Percentiles rank a stretch among this genome's conserved stretches.
phyloP scores from a whole-genome alignment of 2,888 invertebrate species.

The Leptinotarsa tumamoca region DNA sequence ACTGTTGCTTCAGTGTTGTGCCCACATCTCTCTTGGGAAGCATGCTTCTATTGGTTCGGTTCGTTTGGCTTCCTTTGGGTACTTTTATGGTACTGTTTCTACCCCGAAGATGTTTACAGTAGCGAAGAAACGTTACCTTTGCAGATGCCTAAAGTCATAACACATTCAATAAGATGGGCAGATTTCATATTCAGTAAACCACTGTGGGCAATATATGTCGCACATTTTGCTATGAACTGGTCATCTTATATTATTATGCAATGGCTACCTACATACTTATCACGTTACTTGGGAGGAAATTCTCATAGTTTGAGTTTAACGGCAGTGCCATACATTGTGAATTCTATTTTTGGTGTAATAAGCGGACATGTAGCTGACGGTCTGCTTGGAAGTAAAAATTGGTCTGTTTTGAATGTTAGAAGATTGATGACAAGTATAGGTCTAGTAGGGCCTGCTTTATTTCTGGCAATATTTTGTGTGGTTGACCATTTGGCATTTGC shows the following conservation, averaged over 20 bases:
- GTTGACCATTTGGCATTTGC: conserved; percentile 77
- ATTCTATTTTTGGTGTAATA: conserved; percentile 77
- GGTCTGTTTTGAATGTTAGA: conserved; percentile 77
- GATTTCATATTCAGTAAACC: conserved; percentile 78
- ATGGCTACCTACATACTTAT: conserved; percentile 81
- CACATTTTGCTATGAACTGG: conserved; percentile 86
- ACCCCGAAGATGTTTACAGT: conserved; percentile 69
- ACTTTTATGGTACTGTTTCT: conserved; percentile 73
- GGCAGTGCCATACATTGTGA: conserved; percentile 80
- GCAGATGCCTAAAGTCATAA: conserved; percentile 70
- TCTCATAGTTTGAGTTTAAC: conserved; percentile 78
- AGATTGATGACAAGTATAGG: conserved; percentile 80
- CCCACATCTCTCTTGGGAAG: conserved; percentile 76
- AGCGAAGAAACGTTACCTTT: conserved; percentile 71
- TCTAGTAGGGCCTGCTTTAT: conserved; percentile 78
- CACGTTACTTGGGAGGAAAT: conserved; percentile 73
- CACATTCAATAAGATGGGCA: conserved; percentile 72
- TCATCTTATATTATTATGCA: conserved; percentile 84
- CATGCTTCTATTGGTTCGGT: conserved; percentile 78
- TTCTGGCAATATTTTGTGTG: conserved; percentile 77
- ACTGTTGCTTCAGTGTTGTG: conserved; percentile 80
- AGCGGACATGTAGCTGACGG: conserved; percentile 81
- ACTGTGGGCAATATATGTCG: conserved; percentile 79
- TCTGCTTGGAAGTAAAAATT: conserved; percentile 68
- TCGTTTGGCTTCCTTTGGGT: conserved; percentile 77